Evolutionary conservation across 2,888 invertebrate genomes (phyloP), one percentile per base, ranked within the genome.

Genomic region (Lasioglossum pauxillum): DNA sequence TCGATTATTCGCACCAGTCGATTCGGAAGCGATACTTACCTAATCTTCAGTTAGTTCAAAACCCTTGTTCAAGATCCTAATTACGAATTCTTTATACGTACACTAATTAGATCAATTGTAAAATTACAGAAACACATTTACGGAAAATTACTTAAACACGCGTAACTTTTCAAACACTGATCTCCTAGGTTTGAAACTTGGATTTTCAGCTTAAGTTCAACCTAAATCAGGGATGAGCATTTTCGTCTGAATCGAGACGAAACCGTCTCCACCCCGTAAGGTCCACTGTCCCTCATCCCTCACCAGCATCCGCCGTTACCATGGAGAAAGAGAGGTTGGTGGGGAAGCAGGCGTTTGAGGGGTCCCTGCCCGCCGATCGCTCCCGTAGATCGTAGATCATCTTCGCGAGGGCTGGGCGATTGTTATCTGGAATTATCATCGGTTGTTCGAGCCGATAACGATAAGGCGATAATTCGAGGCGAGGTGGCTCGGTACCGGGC

Each of bases 1-100:
- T 38, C 12, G 14, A 57, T 82, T 27, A 83, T 69, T 73, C 49
- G 3, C 19, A 60, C 31, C 27, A 60, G 8, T 4, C n/a, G 44
- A 44, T 76, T 38, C 72, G 41, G 38, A 73, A 73, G 49, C 41
- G 64, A 41, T 49, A 69, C 35, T 64, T 67, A 74, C 35, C 72
- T 67, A 46, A 53, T 57, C 16, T 10, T 27, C 49, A 1, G 73
- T 19, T 74, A 57, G 57, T 84, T 73, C 16, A 74, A 77, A 53
- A 57, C 60, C 44, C 4, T 44, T 44, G 44, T 44, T 44, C 44
- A 44, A 44, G 14, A 44, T 44, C 5, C n/a, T 5, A 57, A 57
- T 57, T 12, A 12, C n/a, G 57, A 57, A 12, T 19, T 16, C 35
- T 2, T 12, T 10, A 10, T 4, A 10, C 5, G 19, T 14, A 67